Percentiles rank a stretch among this genome's conserved stretches.
phyloP scores from a whole-genome alignment of 2,113 vertebrate species.

The Suncus etruscus region DNA sequence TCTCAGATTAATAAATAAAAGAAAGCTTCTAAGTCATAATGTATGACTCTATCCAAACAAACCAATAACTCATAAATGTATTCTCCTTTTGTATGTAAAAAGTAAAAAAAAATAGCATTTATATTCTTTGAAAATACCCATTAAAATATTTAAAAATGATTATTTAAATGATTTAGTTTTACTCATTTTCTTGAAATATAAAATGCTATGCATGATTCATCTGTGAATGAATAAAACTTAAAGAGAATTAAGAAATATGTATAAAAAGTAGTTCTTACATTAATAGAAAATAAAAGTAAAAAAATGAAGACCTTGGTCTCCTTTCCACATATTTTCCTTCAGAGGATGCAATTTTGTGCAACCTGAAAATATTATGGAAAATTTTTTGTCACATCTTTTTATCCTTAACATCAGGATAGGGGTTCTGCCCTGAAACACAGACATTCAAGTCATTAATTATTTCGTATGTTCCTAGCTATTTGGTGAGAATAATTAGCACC shows the following conservation, averaged over 20 bases:
- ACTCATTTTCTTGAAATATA: constrained; percentile 35
- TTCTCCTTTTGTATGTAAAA: constrained; percentile 22
- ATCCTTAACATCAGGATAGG: neutral
- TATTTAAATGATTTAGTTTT: neutral
- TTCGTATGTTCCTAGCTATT: neutral
- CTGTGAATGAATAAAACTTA: neutral
- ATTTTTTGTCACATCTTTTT: neutral
- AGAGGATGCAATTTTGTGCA: neutral
- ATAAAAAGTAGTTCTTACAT: neutral
- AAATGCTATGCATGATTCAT: neutral
- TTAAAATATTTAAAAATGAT: neutral
- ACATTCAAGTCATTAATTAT: neutral
- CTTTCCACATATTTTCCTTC: constrained; percentile 2
- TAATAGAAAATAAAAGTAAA: constrained; percentile 3
- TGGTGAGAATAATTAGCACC: neutral
- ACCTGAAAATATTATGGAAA: neutral
- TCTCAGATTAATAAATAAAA: constrained; percentile 66
- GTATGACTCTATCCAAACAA: constrained; percentile 2
- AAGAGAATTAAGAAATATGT: neutral
- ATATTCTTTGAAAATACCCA: constrained; percentile 8
- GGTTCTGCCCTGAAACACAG: neutral
- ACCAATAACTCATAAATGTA: constrained; percentile 51
- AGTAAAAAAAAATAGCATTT: neutral
- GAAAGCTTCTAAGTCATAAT: neutral
- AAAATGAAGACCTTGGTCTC: neutral